Conservation (phyloP, 1,140 invertebrate genomes). For the Penaeus indicus region DNA sequence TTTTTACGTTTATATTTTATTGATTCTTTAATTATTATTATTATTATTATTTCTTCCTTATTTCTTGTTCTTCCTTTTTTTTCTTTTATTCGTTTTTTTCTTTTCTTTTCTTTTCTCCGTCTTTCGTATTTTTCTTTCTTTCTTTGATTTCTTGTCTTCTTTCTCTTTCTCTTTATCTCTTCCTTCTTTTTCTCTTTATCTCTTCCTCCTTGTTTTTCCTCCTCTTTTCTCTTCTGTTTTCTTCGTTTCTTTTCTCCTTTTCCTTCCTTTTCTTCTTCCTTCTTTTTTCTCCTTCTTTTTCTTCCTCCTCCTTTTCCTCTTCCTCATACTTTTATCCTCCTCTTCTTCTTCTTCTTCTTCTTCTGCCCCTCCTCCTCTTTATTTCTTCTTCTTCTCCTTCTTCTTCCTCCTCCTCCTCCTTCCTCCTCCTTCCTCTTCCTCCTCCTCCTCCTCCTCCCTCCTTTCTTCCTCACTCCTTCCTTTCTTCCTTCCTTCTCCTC, state of each 20-base stretch:
- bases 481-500: background rate
- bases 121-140: background rate
- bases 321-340: too few species aligned
- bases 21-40: background rate
- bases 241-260: slow-evolving; percentile 3
- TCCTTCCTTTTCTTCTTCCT: slow-evolving; percentile 11
- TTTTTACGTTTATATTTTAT: too few species aligned
- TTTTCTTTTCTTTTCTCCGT: background rate
- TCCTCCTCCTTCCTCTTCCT: background rate
- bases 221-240: background rate
- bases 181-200: slow-evolving; percentile 5
- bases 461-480: background rate
- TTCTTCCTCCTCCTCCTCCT: background rate
- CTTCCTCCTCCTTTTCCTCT: too few species aligned
- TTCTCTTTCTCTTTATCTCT: too few species aligned
- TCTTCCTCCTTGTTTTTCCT: background rate
- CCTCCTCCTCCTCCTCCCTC: background rate
- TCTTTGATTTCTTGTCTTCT: background rate
- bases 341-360: background rate
- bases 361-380: background rate
- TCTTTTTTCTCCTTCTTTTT: too few species aligned
- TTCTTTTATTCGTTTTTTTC: background rate
- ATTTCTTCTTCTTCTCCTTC: background rate
- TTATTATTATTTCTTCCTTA: background rate
- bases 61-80: background rate